Conservation (phyloP, 1,140 invertebrate genomes). For the Pogonognathellus flavescens region DNA sequence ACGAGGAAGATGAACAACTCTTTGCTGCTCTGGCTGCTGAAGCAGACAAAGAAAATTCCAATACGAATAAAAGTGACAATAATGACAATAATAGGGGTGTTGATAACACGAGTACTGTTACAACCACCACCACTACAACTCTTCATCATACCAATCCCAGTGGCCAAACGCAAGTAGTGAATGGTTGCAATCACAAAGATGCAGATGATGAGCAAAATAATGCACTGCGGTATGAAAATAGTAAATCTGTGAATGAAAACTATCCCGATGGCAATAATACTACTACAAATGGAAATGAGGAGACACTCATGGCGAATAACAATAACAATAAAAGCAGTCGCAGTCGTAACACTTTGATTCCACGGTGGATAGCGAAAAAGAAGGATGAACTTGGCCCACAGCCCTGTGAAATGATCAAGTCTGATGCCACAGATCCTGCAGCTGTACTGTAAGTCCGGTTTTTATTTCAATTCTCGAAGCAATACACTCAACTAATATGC, state of each 20-base stretch:
- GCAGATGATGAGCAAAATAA: not conserved
- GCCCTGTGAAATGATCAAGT: constrained; percentile 10
- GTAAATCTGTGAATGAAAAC: not conserved
- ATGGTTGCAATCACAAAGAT: not conserved
- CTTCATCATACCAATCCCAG: not conserved
- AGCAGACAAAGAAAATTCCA: constrained; percentile 23
- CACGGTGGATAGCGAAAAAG: constrained; percentile 25
- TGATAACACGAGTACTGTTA: not conserved
- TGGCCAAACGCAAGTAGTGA: not conserved
- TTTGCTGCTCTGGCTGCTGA: constrained; percentile 47
- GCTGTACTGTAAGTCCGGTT: constrained; percentile 44
- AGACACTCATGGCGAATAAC: not conserved
- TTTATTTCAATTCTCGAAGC: constrained; percentile 17
- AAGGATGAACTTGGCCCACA: constrained; percentile 36
- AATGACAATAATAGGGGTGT: constrained; percentile 4
- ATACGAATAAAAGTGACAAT: constrained; percentile 47
- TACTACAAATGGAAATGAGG: not conserved
- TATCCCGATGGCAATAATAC: not conserved
- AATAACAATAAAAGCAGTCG: constrained; percentile 25
- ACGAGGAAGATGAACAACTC: constrained; percentile 58
- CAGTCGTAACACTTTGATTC: constrained; percentile 36
- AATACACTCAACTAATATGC: constrained; percentile 1
- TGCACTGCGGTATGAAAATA: not conserved
- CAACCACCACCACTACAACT: not conserved
- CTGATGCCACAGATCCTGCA: constrained; percentile 36